phyloP scores from a whole-genome alignment of 2,113 vertebrate species.

The Xenopus borealis region DNA sequence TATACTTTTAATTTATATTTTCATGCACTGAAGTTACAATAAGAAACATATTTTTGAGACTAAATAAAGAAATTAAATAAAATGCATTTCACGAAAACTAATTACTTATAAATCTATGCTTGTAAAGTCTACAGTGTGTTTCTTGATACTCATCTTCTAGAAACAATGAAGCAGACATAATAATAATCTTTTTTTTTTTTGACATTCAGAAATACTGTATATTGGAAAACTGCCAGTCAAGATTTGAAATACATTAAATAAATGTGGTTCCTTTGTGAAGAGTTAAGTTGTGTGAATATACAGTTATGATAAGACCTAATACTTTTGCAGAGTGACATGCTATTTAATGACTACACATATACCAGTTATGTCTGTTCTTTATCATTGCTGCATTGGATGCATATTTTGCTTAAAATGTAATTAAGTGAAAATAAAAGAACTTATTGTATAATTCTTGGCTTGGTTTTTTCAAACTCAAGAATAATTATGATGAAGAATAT shows the following conservation, averaged over 20 bases:
- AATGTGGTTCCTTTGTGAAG: constrained; percentile 27
- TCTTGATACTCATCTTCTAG: too few species aligned
- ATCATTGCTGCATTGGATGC: constrained; percentile 9
- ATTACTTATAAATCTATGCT: too few species aligned
- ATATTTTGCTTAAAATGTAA: constrained; percentile 25
- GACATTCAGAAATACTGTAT: constrained; percentile 21
- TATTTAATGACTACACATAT: constrained; percentile 22
- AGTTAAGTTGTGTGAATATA: constrained; percentile 29
- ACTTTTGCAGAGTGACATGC: constrained; percentile 33
- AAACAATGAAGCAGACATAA: constrained; percentile 17
- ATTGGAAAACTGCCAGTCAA: constrained; percentile 21
- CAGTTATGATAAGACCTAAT: constrained; percentile 29
- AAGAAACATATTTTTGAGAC: too few species aligned
- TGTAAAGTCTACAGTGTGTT: too few species aligned
- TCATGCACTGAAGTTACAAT: too few species aligned
- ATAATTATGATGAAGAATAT: too few species aligned
- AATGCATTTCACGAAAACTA: too few species aligned
- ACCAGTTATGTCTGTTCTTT: constrained; percentile 14
- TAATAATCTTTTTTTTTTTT: constrained; percentile 21
- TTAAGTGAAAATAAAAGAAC: constrained; percentile 13
- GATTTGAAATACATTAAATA: constrained; percentile 4
- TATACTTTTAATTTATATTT: too few species aligned
- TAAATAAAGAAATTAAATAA: too few species aligned
- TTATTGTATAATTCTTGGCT: constrained; percentile 13
- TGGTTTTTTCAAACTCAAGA: background rate